Conservation (phyloP, 2,888 invertebrate species). For the Drosophila nr. fundita region DNA sequence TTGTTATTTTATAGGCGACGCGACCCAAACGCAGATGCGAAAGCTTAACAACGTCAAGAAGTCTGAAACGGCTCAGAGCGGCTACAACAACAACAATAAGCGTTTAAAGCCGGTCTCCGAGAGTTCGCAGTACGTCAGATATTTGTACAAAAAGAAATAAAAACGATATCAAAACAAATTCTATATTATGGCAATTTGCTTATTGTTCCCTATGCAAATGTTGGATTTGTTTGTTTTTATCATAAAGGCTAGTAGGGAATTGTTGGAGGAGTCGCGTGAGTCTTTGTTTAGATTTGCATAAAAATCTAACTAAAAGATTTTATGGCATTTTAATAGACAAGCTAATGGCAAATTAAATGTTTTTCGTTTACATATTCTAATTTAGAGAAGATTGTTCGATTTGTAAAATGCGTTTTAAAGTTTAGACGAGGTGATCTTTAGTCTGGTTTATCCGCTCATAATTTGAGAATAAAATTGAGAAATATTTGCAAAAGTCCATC, state of each 20-base stretch:
- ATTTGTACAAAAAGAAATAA: constrained; percentile 14
- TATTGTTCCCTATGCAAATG: constrained; percentile 53
- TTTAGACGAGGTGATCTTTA: neutral
- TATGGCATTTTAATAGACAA: constrained; percentile 21
- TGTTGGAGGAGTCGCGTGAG: constrained; percentile 21
- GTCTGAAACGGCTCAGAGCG: constrained; percentile 42
- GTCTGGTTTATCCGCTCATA: neutral
- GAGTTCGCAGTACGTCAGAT: constrained; percentile 38
- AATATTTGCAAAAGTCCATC: neutral
- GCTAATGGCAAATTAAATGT: constrained; percentile 7
- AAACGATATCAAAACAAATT: constrained; percentile 44
- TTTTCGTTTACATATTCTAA: constrained; percentile 1
- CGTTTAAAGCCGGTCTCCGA: constrained; percentile 62
- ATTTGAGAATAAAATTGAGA: neutral
- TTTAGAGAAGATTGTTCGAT: neutral
- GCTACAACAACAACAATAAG: constrained; percentile 20
- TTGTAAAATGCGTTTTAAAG: constrained; percentile 13
- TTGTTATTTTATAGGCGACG: constrained; percentile 76
- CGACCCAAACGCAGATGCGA: constrained; percentile 72
- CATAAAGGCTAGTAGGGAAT: no score
- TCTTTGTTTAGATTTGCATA: constrained; percentile 15
- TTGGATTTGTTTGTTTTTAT: neutral
- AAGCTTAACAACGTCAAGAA: constrained; percentile 71
- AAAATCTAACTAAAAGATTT: no score
- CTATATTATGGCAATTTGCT: constrained; percentile 53